Conservation (phyloP, 2,888 invertebrate species). For the Xylophagus ater region DNA sequence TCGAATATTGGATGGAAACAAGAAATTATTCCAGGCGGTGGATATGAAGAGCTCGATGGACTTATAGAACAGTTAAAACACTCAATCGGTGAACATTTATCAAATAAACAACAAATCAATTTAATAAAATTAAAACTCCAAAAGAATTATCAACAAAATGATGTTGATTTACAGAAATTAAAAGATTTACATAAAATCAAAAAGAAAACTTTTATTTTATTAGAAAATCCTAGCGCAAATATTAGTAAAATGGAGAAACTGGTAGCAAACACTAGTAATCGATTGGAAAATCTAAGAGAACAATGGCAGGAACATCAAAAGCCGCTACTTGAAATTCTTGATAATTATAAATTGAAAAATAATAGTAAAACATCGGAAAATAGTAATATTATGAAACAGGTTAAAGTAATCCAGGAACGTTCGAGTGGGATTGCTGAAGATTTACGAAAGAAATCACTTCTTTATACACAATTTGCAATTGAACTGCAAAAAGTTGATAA, state of each 20-base stretch:
- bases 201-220: constrained; percentile 49
- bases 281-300: constrained; percentile 50
- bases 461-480: constrained; percentile 38
- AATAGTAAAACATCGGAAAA: constrained; percentile 21
- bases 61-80: constrained; percentile 32
- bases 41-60: constrained; percentile 18
- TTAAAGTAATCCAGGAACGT: constrained; percentile 24
- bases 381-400: constrained; percentile 16
- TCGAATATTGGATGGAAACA: background rate
- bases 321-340: constrained; percentile 48
- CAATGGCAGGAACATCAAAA: constrained; percentile 65
- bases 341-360: constrained; percentile 33
- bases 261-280: constrained; percentile 50
- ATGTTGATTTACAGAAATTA: constrained; percentile 33
- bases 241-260: constrained; percentile 45
- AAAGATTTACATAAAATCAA: constrained; percentile 43
- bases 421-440: constrained; percentile 36
- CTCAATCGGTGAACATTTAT: constrained; percentile 32
- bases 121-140: too few species aligned
- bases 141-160: constrained; percentile 39
- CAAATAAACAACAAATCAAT: too few species aligned
- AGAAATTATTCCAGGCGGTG: too few species aligned
- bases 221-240: constrained; percentile 53
- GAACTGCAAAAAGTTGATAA: constrained; percentile 46
- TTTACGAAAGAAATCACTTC: constrained; percentile 34